phyloP scores from a whole-genome alignment of 2,888 invertebrate genomes.

The Sceliomorpha sp. region DNA sequence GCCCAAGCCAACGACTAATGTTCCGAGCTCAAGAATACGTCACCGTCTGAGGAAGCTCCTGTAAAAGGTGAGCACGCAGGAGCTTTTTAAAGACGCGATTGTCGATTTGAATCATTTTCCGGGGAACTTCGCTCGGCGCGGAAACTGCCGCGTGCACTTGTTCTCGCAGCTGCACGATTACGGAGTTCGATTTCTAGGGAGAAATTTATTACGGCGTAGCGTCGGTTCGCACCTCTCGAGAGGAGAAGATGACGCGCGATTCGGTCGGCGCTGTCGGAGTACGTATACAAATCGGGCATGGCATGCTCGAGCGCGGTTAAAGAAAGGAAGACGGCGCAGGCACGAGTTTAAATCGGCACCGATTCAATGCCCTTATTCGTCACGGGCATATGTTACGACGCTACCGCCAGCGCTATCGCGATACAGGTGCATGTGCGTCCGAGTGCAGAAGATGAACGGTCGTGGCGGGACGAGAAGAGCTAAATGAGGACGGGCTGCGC shows the following conservation, averaged over 20 bases:
- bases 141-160: conserved; percentile 6
- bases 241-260: conserved; percentile 35
- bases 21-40: too few species aligned
- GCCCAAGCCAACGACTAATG: too few species aligned
- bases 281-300: conserved; percentile 42
- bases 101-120: not conserved
- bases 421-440: conserved; percentile 55
- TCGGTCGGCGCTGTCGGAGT: conserved; percentile 35
- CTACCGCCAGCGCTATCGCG: conserved; percentile 52
- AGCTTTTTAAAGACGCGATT: too few species aligned
- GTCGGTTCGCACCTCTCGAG: conserved; percentile 43
- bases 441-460: conserved; percentile 53
- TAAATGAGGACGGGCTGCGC: conserved; percentile 51
- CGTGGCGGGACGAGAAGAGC: conserved; percentile 43
- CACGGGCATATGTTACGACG: conserved; percentile 54
- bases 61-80: too few species aligned
- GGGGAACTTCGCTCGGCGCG: not conserved
- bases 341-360: conserved; percentile 55
- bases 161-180: conserved; percentile 40
- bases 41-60: too few species aligned
- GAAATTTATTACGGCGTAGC: conserved; percentile 43
- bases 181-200: conserved; percentile 35
- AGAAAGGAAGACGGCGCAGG: conserved; percentile 41
- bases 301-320: conserved; percentile 37
- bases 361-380: conserved; percentile 59